Conservation (phyloP, 1,140 invertebrate genomes). For the Pachypsylla venusta region DNA sequence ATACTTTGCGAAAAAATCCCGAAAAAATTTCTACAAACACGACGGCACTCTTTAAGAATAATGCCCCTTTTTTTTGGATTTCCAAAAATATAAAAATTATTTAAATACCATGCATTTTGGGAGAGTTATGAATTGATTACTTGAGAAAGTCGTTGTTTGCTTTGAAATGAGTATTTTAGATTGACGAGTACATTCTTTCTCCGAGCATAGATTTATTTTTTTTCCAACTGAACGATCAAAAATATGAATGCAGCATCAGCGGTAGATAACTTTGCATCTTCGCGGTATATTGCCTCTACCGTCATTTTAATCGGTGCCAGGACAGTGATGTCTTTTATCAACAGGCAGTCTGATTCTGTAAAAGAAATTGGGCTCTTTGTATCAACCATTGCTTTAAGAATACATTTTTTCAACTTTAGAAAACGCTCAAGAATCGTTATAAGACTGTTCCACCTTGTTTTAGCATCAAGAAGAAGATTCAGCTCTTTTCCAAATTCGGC, state of each 20-base stretch:
- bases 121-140: too few relatives aligned
- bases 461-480: constrained; percentile 24
- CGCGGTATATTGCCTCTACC: constrained; percentile 9
- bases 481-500: not conserved
- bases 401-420: not conserved
- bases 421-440: constrained; percentile 27
- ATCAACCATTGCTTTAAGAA: not conserved
- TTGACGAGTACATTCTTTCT: too few relatives aligned
- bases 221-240: not conserved
- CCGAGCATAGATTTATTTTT: too few relatives aligned
- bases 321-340: constrained; percentile 14
- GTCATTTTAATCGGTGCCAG: constrained; percentile 13
- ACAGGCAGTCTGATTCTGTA: not conserved
- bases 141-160: too few relatives aligned
- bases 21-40: too few relatives aligned
- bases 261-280: constrained; percentile 12
- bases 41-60: too few relatives aligned
- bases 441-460: constrained; percentile 29
- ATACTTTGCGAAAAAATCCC: too few relatives aligned
- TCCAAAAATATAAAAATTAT: too few relatives aligned
- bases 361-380: not conserved
- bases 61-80: too few relatives aligned
- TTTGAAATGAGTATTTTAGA: too few relatives aligned
- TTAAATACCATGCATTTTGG: too few relatives aligned
- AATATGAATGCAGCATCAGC: constrained; percentile 14